Percentiles rank a stretch among this genome's conserved stretches.
Evolutionary conservation across 2,113 vertebrate genomes (phyloP).

Genomic region (Pithys albifrons): DNA sequence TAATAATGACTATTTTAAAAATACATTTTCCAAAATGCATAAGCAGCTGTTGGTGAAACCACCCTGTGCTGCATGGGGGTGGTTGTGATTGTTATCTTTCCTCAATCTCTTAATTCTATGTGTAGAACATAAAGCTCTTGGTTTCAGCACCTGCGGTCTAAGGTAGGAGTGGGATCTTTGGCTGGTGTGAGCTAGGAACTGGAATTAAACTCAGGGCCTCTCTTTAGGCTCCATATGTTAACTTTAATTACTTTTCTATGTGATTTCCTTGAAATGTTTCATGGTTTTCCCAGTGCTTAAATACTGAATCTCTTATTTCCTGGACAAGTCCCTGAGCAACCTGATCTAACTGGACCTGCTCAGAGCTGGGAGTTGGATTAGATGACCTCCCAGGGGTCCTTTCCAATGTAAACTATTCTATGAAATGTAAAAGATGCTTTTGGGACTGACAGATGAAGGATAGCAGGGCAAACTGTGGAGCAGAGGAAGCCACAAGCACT

Average conservation of each 20-base stretch:
- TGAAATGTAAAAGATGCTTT: not conserved
- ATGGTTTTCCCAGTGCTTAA: not conserved
- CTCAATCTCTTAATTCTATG: fast-evolving
- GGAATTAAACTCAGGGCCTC: not conserved
- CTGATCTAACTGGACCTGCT: not conserved
- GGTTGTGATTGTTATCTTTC: not conserved
- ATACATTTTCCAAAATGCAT: not conserved
- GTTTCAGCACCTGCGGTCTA: not conserved
- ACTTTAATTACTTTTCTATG: not conserved
- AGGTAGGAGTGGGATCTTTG: not conserved
- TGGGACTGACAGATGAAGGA: not conserved
- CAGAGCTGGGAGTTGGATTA: not conserved
- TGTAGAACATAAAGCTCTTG: not conserved
- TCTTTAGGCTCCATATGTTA: not conserved
- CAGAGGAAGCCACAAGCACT: not conserved
- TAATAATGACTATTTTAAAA: not conserved
- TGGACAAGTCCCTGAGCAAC: not conserved
- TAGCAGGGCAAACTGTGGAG: not conserved
- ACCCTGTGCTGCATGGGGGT: not conserved
- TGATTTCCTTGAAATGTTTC: not conserved
- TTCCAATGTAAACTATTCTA: not conserved
- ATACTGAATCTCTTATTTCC: conserved; percentile 1
- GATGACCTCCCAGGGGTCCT: not conserved
- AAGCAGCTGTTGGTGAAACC: not conserved
- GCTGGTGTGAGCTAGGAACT: not conserved